A percentile compares a stretch with the other conserved stretches of the same genome.
Evolutionary conservation across 2,113 vertebrate genomes (phyloP).

Genomic region (Podiceps cristatus): DNA sequence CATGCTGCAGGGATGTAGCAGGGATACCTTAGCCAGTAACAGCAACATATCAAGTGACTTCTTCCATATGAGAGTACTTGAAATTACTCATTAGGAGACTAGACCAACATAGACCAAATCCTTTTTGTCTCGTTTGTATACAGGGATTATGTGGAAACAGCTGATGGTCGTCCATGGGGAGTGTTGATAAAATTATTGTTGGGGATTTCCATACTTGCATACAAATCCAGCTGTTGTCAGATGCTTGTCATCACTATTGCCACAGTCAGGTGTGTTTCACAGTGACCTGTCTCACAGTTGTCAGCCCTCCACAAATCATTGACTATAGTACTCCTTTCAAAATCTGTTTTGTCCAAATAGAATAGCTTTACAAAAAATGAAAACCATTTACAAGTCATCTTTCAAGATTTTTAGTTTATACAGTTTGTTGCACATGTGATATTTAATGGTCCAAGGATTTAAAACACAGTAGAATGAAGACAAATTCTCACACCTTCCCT

Average conservation of each 20-base stretch:
- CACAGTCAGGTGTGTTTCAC: neutral
- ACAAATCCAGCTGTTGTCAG: neutral
- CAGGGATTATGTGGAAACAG: neutral
- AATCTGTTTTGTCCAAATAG: neutral
- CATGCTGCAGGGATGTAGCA: neutral
- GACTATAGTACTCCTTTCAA: neutral
- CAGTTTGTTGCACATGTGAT: neutral
- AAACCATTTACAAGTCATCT: neutral
- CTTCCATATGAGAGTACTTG: neutral
- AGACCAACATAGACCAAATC: neutral
- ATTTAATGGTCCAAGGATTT: neutral
- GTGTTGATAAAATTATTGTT: rapidly evolving
- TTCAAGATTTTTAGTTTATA: neutral
- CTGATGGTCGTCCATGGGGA: neutral
- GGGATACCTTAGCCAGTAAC: neutral
- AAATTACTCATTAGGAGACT: neutral
- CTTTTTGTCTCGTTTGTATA: neutral
- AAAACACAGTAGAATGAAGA: neutral
- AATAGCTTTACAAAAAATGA: neutral
- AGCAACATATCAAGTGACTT: neutral
- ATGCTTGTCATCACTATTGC: neutral
- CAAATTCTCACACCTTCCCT: rapidly evolving
- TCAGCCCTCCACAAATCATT: neutral
- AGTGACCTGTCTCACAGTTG: neutral
- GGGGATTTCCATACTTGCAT: neutral